Evolutionary conservation across 2,113 vertebrate genomes (phyloP).

Genomic region (Chloropsis cyanopogon): DNA sequence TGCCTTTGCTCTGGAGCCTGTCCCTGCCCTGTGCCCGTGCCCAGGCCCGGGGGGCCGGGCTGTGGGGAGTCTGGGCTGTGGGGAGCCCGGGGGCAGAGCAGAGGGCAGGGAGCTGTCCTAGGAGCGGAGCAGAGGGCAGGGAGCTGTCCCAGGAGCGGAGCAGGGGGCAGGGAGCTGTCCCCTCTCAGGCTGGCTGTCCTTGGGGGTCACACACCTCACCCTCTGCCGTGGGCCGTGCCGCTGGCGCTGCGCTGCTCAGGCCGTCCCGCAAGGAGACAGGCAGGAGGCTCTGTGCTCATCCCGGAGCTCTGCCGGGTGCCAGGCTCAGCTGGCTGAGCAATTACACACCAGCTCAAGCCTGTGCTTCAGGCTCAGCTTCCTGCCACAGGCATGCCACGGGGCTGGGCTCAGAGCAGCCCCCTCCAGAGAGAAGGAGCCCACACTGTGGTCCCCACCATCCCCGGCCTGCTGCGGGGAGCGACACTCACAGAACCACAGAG

Average conservation of each 20-base stretch:
- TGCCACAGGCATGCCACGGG: background rate
- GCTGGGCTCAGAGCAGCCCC: background rate
- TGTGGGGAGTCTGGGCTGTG: too few species aligned
- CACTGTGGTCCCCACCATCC: fast-evolving
- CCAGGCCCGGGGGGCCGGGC: background rate
- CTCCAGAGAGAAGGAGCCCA: background rate
- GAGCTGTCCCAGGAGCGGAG: fast-evolving
- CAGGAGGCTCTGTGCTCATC: background rate
- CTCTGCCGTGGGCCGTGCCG: fast-evolving
- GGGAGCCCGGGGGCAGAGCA: fast-evolving
- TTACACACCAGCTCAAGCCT: background rate
- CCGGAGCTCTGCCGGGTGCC: background rate
- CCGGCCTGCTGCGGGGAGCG: background rate
- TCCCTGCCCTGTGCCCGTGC: background rate
- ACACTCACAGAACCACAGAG: background rate
- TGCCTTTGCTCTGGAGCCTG: background rate
- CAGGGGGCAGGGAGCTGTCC: background rate
- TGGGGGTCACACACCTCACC: background rate
- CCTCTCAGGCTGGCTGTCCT: background rate
- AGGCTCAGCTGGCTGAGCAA: background rate
- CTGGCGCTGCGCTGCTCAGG: background rate
- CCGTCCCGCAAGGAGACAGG: background rate
- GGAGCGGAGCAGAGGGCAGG: fast-evolving
- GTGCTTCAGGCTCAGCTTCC: background rate
- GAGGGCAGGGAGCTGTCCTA: background rate